A percentile compares a stretch with the other conserved stretches of the same genome.
These are phyloP conservation scores for Psophia crepitans DNA, from an alignment of 2,113 vertebrate species.

Conservation along the genomic window DNA sequence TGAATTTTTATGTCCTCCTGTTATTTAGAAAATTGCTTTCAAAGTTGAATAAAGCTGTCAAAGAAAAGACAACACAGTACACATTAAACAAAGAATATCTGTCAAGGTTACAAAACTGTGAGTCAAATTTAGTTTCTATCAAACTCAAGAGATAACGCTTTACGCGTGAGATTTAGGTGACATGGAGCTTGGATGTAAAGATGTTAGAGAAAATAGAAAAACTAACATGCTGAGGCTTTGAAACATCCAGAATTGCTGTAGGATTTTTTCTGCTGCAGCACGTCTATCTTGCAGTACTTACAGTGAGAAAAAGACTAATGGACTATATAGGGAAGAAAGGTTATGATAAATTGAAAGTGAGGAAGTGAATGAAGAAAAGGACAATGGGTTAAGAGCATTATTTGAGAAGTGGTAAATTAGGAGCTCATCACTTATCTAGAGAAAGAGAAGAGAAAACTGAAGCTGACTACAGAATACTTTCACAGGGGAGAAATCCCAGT, in stretches of 20 bases:
- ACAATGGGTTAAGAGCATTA: neutral
- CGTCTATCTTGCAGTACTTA: neutral
- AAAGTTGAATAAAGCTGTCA: constrained; percentile 28
- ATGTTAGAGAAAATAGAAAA: neutral
- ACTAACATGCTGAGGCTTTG: neutral
- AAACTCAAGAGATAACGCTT: neutral
- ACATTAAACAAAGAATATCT: neutral
- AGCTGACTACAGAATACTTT: neutral
- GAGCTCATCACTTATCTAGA: neutral
- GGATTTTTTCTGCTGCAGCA: neutral
- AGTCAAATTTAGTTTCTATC: constrained; percentile 25
- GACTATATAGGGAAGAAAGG: neutral
- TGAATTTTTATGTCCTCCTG: constrained; percentile 6
- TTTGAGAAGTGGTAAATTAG: neutral
- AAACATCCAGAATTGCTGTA: neutral
- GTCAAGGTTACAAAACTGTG: constrained; percentile 12
- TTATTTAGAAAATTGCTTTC: constrained; percentile 4
- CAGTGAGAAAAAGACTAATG: neutral
- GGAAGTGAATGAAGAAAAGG: neutral
- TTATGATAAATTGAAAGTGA: neutral
- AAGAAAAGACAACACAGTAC: constrained; percentile 10
- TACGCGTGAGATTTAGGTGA: too few relatives aligned
- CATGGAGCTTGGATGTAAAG: neutral
- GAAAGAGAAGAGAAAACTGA: neutral
- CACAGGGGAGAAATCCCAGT: accelerated